phyloP scores from a whole-genome alignment of 2,113 vertebrate genomes.

The Rhinolophus sinicus region DNA sequence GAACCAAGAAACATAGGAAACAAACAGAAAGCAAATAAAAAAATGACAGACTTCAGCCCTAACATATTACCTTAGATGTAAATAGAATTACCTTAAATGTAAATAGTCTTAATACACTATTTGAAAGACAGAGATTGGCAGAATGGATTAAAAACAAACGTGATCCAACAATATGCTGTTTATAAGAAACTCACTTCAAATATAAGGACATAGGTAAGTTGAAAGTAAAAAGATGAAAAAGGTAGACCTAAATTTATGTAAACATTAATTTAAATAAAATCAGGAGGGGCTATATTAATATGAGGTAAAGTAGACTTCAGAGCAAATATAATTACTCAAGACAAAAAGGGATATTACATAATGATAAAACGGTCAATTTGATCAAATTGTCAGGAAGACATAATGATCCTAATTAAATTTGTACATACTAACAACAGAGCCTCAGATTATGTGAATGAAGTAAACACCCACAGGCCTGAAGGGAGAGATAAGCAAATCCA shows the following conservation, averaged over 20 bases:
- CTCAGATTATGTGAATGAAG: neutral
- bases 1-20: neutral
- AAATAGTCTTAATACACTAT: neutral
- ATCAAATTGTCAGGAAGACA: neutral
- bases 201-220: neutral
- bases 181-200: slow-evolving; percentile 10
- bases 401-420: neutral
- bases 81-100: neutral
- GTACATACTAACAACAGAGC: neutral
- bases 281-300: neutral
- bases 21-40: neutral
- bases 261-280: neutral
- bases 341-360: neutral
- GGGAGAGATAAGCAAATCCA: neutral
- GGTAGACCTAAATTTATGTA: neutral
- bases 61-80: neutral
- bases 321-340: neutral
- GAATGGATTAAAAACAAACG: neutral
- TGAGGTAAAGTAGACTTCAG: neutral
- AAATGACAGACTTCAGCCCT: neutral
- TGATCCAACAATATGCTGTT: neutral
- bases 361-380: neutral
- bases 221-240: neutral
- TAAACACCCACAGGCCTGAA: neutral
- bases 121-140: neutral